Base-by-base conservation (phyloP, 1,140 invertebrate species). In the Drosophila hydei region DNA sequence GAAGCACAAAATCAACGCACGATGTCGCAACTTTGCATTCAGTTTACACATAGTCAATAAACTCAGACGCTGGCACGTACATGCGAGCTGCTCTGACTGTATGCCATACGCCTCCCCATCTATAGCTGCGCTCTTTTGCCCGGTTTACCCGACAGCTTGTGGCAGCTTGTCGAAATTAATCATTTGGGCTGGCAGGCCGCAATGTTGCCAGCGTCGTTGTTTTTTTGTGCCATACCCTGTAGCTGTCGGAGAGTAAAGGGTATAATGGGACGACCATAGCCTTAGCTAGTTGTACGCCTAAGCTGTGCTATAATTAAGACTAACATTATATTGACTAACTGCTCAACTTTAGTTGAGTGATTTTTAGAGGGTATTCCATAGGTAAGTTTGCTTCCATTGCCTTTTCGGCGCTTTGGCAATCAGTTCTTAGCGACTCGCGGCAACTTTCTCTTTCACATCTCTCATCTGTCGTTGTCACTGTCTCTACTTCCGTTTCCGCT, bases 111-210 rank as follows among this genome's bases (percentile, higher is more conserved):
- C 18, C 19, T 25, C 12, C 9, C 23, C 9, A 9, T 3, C 42
- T 38, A 19, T 7, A 47, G 25, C 36, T 14, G 19, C 25, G 0
- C n/a, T 0, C n/a, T 14, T 3, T 58, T 38, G 40, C 45, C 43
- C 59, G 27, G 14, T 9, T n/a, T 4, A 19, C 18, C 38, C 25
- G 36, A 75, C 83, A 85, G 77, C 69, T 81, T 88, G 81, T 81
- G 81, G 81, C 81, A 85, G 81, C 81, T 81, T 87, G 81, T 81
- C 76, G 77, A 87, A 88, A 87, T 87, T 87, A 87, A 88, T 87
- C 81, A 87, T 87, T 87, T 81, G 67, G 67, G 83, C 77, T 88
- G 83, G 70, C 81, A 87, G 69, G 67, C 55, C 74, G 59, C 67
- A 55, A 52, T 45, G 65, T 50, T 56, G 68, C 48, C 54, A 40